Percentiles rank a stretch among this genome's conserved stretches.
Conservation (phyloP, 1,140 invertebrate species). For the Branchinecta lynchi region DNA sequence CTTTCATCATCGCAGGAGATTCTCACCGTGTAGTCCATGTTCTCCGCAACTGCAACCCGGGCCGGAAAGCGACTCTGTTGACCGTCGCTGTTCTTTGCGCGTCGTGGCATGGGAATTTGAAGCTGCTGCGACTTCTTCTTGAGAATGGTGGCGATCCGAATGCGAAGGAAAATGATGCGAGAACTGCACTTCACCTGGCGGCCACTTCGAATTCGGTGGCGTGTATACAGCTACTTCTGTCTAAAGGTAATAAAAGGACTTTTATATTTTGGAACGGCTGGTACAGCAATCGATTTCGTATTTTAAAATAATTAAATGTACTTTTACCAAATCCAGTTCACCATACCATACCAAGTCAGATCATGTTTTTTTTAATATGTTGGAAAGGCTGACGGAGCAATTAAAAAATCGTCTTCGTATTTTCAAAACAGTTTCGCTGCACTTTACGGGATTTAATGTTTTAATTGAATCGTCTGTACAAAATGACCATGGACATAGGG, state of each 20-base stretch:
- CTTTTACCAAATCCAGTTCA: too few species aligned
- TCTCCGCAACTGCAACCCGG: background rate
- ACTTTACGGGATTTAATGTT: too few species aligned
- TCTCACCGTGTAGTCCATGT: background rate
- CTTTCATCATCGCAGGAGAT: background rate
- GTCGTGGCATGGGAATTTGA: background rate
- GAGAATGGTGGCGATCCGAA: slow-evolving; percentile 45
- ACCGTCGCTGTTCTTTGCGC: background rate
- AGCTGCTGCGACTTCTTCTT: slow-evolving; percentile 34
- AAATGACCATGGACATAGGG: too few species aligned
- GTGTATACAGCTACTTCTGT: background rate
- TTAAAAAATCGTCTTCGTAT: too few species aligned
- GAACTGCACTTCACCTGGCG: slow-evolving; percentile 47
- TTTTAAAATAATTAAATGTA: too few species aligned
- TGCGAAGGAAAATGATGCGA: slow-evolving; percentile 53
- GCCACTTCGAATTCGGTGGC: background rate
- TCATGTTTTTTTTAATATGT: too few species aligned
- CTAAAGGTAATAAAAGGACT: slow-evolving; percentile 2
- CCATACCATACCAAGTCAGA: too few species aligned
- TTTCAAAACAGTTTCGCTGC: too few species aligned
- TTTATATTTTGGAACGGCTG: too few species aligned
- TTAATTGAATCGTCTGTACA: too few species aligned
- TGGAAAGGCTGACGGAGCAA: too few species aligned
- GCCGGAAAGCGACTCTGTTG: background rate
- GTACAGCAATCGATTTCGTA: too few species aligned